phyloP scores from a whole-genome alignment of 2,797 vertebrate species.

The Karalla daura region DNA sequence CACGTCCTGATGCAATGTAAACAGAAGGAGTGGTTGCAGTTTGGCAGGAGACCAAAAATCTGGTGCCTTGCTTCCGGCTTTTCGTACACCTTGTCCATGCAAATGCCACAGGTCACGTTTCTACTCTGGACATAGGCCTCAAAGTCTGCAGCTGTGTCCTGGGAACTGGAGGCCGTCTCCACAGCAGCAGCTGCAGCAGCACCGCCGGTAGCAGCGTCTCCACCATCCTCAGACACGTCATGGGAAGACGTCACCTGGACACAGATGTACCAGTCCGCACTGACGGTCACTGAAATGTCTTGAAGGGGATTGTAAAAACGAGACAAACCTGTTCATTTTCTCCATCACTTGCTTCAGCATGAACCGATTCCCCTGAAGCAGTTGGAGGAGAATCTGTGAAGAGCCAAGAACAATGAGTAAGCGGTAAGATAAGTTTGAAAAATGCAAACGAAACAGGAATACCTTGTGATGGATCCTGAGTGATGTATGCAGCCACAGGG shows the following conservation, averaged over 20 bases:
- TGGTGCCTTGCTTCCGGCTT: constrained; percentile 76
- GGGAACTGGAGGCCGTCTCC: constrained; percentile 43
- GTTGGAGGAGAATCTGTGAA: constrained; percentile 26
- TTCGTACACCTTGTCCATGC: constrained; percentile 93
- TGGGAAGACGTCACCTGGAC: constrained; percentile 42
- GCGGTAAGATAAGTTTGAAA: neutral
- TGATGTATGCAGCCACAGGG: constrained; percentile 30
- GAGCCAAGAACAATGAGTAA: neutral
- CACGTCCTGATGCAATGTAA: constrained; percentile 89
- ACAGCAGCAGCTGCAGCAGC: constrained; percentile 50
- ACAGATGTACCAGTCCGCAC: neutral
- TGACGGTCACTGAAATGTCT: neutral
- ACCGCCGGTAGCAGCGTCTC: constrained; percentile 39
- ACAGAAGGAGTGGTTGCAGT: constrained; percentile 90
- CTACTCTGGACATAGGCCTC: constrained; percentile 78
- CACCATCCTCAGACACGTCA: constrained; percentile 36
- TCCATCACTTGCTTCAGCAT: constrained; percentile 32
- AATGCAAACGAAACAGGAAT: constrained; percentile 3
- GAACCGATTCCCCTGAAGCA: neutral
- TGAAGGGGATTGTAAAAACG: neutral
- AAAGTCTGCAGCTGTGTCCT: neutral
- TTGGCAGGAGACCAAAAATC: constrained; percentile 91
- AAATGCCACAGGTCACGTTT: constrained; percentile 90
- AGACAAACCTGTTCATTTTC: constrained; percentile 55
- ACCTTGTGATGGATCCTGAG: constrained; percentile 75